Percentiles rank a stretch among this genome's conserved stretches.
phyloP scores from a whole-genome alignment of 2,888 invertebrate genomes.

The Apamea anceps region DNA sequence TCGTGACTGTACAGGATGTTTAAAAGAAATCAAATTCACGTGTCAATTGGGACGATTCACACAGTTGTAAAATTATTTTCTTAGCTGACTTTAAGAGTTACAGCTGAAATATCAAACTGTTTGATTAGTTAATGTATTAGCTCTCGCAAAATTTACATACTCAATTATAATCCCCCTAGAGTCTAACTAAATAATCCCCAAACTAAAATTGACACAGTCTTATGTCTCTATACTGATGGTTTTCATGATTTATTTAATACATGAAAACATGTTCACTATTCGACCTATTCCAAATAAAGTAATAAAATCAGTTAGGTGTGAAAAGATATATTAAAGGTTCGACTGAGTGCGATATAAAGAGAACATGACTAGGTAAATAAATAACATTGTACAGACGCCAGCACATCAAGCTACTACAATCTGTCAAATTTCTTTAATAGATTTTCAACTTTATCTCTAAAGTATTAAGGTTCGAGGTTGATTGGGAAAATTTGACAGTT shows the following conservation, averaged over 20 bases:
- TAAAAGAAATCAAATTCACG: too few species aligned
- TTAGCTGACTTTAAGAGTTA: too few species aligned
- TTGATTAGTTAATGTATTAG: conserved; percentile 1
- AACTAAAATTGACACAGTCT: background rate
- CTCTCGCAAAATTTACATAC: background rate
- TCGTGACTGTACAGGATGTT: too few species aligned
- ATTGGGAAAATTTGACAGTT: too few species aligned
- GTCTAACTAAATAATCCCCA: background rate
- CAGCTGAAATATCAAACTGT: conserved; percentile 4
- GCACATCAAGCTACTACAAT: too few species aligned
- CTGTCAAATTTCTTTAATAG: too few species aligned
- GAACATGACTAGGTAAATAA: conserved; percentile 19
- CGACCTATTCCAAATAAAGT: background rate
- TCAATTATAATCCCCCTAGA: conserved; percentile 3
- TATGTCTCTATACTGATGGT: background rate
- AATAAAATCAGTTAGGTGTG: conserved; percentile 41
- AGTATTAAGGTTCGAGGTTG: too few species aligned
- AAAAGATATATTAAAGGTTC: conserved; percentile 44
- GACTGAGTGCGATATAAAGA: conserved; percentile 8
- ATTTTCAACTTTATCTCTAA: too few species aligned
- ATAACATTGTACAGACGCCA: conserved; percentile 18
- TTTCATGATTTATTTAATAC: background rate
- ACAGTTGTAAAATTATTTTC: too few species aligned
- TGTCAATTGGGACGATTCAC: too few species aligned
- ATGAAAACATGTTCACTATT: conserved; percentile 23